Evolutionary conservation across 2,113 vertebrate species (phyloP), one percentile per base, ranked within the genome.

Genomic region (Corythaixoides concolor): DNA sequence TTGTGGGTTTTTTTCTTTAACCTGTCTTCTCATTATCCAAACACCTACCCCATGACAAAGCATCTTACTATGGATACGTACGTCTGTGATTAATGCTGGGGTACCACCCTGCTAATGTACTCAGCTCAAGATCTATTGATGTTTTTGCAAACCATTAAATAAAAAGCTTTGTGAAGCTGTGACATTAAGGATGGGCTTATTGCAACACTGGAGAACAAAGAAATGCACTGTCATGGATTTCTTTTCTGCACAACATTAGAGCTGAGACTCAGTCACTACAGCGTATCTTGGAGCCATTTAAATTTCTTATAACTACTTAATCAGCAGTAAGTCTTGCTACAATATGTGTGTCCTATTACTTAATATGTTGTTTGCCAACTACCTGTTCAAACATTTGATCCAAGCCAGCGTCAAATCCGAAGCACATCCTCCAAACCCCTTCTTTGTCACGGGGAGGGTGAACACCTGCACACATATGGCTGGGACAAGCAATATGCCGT

Each of bases 401-500:
- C 49, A 37, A 26, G 6, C 16, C 33, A n/a, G 45, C 60, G 35
- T 8, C 37, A 37, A 86, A 28, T 12, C 45, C 47, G 32, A 80
- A 45, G 33, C 35, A 58, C 22, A 37, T 21, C 15, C 52, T 89
- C 66, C 43, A 41, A 37, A 39, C 16, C 11, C 45, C 5, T 52
- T 39, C 60, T 62, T 12, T 55, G 39, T 23, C 45, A 22, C 0
- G 0, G 16, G n/a, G 18, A 45, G 19, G 32, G 24, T 19, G 41
- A 28, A 63, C 43, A 35, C 32, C 77, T 41, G 59, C 1, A 0
- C 52, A 30, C 30, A 2, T 3, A 10, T 1, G 12, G 35, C 73
- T 77, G 30, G 45, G 23, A n/a, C 0, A 5, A 33, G 66, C 58
- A 32, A 60, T 4, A 11, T 0, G 0, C 11, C 22, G 8, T 18